Percentiles rank a stretch among this genome's conserved stretches.
Evolutionary conservation across 2,888 invertebrate species (phyloP).

Genomic region (Tiphia femorata): DNA sequence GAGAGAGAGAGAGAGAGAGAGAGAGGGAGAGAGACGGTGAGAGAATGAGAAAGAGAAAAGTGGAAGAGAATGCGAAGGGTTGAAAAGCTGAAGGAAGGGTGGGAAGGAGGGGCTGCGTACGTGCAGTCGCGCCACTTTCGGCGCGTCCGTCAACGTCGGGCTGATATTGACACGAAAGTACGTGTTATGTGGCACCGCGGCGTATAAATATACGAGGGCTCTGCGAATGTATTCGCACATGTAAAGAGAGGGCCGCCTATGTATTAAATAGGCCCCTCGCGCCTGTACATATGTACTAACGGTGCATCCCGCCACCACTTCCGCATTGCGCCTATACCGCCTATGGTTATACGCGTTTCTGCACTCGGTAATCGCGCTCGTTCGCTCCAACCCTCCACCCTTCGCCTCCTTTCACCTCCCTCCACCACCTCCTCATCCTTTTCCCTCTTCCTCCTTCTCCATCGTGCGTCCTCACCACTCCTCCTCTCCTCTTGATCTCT

Average conservation of each 20-base stretch:
- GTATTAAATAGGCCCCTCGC: too few relatives aligned
- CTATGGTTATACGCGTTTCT: constrained; percentile 32
- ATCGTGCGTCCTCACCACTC: not conserved
- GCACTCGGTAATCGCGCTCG: constrained; percentile 29
- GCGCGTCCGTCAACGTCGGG: too few relatives aligned
- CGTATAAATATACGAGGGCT: not conserved
- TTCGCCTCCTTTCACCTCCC: constrained; percentile 3
- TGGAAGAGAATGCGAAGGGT: not conserved
- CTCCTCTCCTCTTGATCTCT: too few relatives aligned
- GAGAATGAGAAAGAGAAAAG: not conserved
- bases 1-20: not conserved
- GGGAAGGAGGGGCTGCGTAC: not conserved
- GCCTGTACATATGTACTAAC: constrained; percentile 8
- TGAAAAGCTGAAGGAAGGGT: not conserved
- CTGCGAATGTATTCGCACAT: not conserved
- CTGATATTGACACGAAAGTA: not conserved
- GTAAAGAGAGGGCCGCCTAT: not conserved
- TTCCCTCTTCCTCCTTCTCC: not conserved
- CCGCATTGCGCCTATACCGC: constrained; percentile 25
- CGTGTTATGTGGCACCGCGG: not conserved
- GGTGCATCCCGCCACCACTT: constrained; percentile 19
- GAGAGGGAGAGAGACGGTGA: not conserved
- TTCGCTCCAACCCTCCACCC: constrained; percentile 17
- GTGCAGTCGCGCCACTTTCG: not conserved
- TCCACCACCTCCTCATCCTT: constrained; percentile 15